phyloP scores from a whole-genome alignment of 2,888 invertebrate genomes.

The Abrostola tripartita region DNA sequence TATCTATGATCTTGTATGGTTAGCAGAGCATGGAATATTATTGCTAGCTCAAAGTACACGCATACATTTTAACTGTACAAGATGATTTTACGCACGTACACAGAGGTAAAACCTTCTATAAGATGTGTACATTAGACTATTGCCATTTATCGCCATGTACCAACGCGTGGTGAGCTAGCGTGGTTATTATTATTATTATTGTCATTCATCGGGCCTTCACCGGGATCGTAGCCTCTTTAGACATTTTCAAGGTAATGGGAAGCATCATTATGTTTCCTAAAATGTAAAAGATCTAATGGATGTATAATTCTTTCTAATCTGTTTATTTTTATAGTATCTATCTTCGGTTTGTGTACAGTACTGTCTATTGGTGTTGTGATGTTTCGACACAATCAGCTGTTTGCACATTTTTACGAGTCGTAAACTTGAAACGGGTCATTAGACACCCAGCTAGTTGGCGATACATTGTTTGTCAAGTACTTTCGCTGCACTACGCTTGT shows the following conservation, averaged over 20 bases:
- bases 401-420: background rate
- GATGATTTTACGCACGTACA: background rate
- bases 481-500: background rate
- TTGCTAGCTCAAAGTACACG: background rate
- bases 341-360: no score
- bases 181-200: no score
- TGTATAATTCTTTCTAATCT: no score
- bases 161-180: no score
- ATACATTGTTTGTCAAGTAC: background rate
- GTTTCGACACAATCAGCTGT: background rate
- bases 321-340: no score
- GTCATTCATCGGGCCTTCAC: no score
- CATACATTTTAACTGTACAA: background rate
- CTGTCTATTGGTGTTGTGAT: background rate
- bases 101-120: background rate
- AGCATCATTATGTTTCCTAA: no score
- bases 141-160: no score
- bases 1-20: conserved; percentile 18
- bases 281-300: no score
- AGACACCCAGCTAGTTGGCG: background rate
- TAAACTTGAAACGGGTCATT: background rate
- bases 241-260: no score
- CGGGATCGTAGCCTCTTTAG: no score
- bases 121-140: no score
- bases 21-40: conserved; percentile 1